These are phyloP conservation scores for Microplitis manilae DNA, from an alignment of 2,888 invertebrate species.

Conservation along the genomic window DNA sequence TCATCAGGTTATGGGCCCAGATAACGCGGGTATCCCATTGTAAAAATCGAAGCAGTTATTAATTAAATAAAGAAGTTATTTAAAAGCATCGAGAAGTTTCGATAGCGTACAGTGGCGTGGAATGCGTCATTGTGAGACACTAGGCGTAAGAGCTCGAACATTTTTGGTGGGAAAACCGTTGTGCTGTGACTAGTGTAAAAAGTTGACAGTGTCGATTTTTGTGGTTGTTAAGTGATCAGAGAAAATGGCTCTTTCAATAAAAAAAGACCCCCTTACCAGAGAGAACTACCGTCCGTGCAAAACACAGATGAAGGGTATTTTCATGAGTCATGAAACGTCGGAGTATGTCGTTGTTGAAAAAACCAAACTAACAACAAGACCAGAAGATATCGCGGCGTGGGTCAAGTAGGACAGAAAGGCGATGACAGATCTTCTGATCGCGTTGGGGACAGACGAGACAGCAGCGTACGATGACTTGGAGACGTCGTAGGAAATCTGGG, in stretches of 20 bases:
- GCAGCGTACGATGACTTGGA: conserved; percentile 25
- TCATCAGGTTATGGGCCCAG: background rate
- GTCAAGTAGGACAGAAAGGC: conserved; percentile 32
- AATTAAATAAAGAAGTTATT: background rate
- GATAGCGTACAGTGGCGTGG: background rate
- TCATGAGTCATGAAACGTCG: conserved; percentile 24
- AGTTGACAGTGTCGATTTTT: background rate
- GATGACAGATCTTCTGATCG: conserved; percentile 25
- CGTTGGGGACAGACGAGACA: conserved; percentile 26
- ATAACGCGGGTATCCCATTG: background rate
- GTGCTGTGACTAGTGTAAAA: background rate
- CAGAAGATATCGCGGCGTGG: conserved; percentile 10
- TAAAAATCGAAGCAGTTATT: background rate
- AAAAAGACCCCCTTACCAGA: conserved; percentile 21
- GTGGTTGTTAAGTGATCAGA: background rate
- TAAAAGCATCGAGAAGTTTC: background rate
- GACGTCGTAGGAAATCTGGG: conserved; percentile 36
- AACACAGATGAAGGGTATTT: conserved; percentile 25
- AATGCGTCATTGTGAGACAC: background rate
- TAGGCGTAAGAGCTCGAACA: background rate
- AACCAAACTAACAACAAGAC: background rate
- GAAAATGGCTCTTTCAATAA: conserved; percentile 10
- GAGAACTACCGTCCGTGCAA: conserved; percentile 33
- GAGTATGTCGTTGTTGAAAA: conserved; percentile 17
- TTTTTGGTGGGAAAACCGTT: background rate